Evolutionary conservation across 2,797 vertebrate species (phyloP).

Genomic region (Eidolon dupreanum): DNA sequence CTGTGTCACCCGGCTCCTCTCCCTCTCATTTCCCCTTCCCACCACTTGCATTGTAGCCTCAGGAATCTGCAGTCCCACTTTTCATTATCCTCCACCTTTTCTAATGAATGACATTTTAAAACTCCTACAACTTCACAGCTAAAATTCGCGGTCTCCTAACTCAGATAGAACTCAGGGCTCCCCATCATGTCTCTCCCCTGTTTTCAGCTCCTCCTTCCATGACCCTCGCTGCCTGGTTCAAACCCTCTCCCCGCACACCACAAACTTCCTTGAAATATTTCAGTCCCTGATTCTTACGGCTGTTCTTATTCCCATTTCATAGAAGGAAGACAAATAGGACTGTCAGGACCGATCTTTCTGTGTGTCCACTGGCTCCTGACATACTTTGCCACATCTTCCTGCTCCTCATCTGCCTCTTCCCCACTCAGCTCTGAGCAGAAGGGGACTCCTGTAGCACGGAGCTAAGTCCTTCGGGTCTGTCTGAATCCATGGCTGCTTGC

Average conservation of each 20-base stretch:
- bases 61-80: background rate
- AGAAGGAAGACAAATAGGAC: background rate
- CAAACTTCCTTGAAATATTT: background rate
- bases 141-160: background rate
- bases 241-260: rapidly evolving
- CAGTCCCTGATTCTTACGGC: rapidly evolving
- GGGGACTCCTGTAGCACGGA: rapidly evolving
- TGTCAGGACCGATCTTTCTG: background rate
- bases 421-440: background rate
- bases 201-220: background rate
- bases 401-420: background rate
- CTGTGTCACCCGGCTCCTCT: background rate
- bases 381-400: background rate
- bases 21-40: too few relatives aligned
- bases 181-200: background rate
- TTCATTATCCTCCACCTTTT: background rate
- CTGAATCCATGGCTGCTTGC: background rate
- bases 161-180: background rate
- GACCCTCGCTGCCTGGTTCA: background rate
- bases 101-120: background rate
- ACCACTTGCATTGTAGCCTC: rapidly evolving
- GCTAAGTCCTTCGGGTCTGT: background rate
- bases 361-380: rapidly evolving
- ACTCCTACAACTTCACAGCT: background rate
- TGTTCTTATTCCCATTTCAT: background rate